Evolutionary conservation across 1,140 invertebrate genomes (phyloP), one percentile per base, ranked within the genome.

Genomic region (Copidosoma floridanum): DNA sequence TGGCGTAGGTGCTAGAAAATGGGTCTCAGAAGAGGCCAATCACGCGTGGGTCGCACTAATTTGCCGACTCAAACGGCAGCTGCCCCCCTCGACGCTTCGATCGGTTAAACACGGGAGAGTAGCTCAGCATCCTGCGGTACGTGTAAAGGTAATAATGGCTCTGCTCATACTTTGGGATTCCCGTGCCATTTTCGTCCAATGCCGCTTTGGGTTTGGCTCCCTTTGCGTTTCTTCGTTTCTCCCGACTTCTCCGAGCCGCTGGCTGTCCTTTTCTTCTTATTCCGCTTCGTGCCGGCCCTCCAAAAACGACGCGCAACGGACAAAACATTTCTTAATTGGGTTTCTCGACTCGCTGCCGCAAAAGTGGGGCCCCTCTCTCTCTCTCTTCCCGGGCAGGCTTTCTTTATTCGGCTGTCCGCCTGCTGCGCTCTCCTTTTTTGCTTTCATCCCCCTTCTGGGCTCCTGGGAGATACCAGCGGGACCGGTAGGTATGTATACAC

Each of bases 291-390:
- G 44, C 20, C 26, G 11, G 26, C 20, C 51, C 12, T 23, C 48
- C 16, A 56, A 63, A 48, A 35, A 26, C 12, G 18, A 43, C 27
- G 51, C 54, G 12, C 54, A 67, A 63, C 71, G 74, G 77, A 79
- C 78, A 79, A 81, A 81, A 81, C 79, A 81, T 81, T 81, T 80
- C 78, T 79, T 81, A 81, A 81, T 81, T 81, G 73, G 76, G 70
- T 76, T 76, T 75, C 71, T 61, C 61, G 52, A 54, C 53, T 51
- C 41, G 40, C 10, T 18, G 29, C 29, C 29, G 29, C 29, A 8
- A 6, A 12, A 32, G 29, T n/a, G n/a, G n/a, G n/a, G n/a, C n/a
- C n/a, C n/a, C 21, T 12, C 38, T 12, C 55, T 43, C 21, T 46
- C 20, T 62, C 59, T 27, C 16, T 20, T 23, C 29, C 12, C 0